phyloP scores from a whole-genome alignment of 2,797 vertebrate genomes.

The Cyclura pinguis region DNA sequence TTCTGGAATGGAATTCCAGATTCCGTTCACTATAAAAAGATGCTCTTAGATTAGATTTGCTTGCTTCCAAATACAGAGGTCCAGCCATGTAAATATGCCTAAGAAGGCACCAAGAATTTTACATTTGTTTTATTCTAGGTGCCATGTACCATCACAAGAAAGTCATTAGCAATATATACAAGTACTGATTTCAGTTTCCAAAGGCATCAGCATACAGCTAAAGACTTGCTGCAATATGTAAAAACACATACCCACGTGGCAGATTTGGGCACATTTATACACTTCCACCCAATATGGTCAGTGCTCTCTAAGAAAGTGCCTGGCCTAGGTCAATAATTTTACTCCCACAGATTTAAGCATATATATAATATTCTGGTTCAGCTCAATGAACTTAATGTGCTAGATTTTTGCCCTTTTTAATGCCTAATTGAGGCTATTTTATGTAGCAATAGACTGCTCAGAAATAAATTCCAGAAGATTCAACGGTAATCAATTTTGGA shows the following conservation, averaged over 20 bases:
- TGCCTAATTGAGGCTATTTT: neutral
- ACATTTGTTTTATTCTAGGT: neutral
- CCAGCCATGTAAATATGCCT: neutral
- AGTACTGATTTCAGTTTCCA: neutral
- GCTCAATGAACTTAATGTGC: neutral
- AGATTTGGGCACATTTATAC: slow-evolving; percentile 8
- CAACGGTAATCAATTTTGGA: neutral
- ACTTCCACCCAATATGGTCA: neutral
- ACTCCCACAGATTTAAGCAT: neutral
- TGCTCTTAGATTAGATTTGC: neutral
- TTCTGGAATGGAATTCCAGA: neutral
- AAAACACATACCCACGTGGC: slow-evolving; percentile 1
- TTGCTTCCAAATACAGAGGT: neutral
- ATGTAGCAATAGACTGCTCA: neutral
- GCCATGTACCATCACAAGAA: neutral
- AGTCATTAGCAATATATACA: neutral
- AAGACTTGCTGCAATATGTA: neutral
- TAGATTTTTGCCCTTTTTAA: neutral
- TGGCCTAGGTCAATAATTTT: slow-evolving; percentile 5
- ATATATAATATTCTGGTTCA: neutral
- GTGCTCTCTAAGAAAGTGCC: neutral
- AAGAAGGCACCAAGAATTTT: neutral
- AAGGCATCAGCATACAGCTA: neutral
- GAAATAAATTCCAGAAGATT: neutral
- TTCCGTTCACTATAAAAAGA: neutral